Conservation (phyloP, 2,888 invertebrate species). For the Rhodophaea formosa region DNA sequence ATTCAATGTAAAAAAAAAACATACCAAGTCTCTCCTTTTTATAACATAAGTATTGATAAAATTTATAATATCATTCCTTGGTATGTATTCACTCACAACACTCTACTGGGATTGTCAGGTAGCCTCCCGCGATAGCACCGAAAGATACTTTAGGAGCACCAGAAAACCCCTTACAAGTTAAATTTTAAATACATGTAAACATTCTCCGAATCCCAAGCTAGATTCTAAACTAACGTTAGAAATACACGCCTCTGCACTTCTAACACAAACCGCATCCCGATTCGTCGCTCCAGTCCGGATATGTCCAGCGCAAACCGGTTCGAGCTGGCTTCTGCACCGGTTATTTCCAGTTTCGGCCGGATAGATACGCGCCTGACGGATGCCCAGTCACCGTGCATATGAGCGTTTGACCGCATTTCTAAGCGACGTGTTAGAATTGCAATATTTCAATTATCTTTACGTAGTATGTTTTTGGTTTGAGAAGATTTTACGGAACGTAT, state of each 20-base stretch:
- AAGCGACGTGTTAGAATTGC: background rate
- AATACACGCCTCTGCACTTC: constrained; percentile 29
- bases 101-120: no score
- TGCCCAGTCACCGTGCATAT: constrained; percentile 6
- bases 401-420: background rate
- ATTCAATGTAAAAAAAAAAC: no score
- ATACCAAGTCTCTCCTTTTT: no score
- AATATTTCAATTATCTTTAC: background rate
- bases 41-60: no score
- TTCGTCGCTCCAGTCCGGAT: constrained; percentile 39
- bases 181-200: background rate
- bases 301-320: constrained; percentile 36
- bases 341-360: constrained; percentile 1
- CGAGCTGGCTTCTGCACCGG: constrained; percentile 18
- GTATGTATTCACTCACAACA: no score
- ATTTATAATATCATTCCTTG: no score
- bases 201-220: background rate
- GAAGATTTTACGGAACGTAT: background rate
- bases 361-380: constrained; percentile 7
- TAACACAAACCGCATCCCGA: constrained; percentile 48
- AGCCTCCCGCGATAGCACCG: no score
- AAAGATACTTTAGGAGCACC: no score
- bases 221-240: constrained; percentile 10
- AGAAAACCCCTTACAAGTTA: no score
- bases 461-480: background rate